phyloP scores from a whole-genome alignment of 1,140 invertebrate species.

The Drosophila pallidifrons region DNA sequence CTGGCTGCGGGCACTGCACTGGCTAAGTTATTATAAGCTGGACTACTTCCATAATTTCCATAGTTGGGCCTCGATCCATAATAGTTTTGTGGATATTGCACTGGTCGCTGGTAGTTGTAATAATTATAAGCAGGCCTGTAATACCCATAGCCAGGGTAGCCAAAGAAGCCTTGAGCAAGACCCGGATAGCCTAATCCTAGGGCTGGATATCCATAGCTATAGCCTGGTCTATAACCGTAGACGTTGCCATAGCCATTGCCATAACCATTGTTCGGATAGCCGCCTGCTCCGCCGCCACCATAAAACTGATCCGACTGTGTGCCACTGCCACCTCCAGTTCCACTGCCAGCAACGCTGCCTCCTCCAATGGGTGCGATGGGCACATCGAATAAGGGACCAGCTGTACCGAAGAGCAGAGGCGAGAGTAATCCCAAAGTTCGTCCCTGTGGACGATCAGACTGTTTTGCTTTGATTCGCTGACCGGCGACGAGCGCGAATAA shows the following conservation, averaged over 20 bases:
- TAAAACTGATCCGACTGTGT: conserved; percentile 66
- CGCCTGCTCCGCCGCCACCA: conserved; percentile 42
- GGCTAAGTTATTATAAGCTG: neutral
- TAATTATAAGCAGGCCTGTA: conserved; percentile 48
- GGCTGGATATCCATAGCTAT: conserved; percentile 59
- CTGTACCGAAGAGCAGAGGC: conserved; percentile 57
- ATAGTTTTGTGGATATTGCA: conserved; percentile 40
- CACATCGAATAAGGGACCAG: conserved; percentile 48
- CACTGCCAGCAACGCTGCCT: neutral
- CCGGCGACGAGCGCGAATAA: conserved; percentile 30
- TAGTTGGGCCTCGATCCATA: conserved; percentile 61
- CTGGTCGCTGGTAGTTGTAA: conserved; percentile 59
- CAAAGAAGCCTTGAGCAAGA: conserved; percentile 42
- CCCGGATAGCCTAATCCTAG: conserved; percentile 47
- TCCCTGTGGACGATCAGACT: conserved; percentile 43
- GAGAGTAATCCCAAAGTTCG: conserved; percentile 70
- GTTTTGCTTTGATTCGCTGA: conserved; percentile 31
- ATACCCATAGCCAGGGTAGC: conserved; percentile 55
- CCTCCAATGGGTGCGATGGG: conserved; percentile 37
- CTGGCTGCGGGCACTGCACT: neutral
- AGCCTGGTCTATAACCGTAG: conserved; percentile 55
- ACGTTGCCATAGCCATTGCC: conserved; percentile 9
- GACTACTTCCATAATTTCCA: no score
- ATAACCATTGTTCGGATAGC: conserved; percentile 23
- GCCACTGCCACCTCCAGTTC: conserved; percentile 26